Evolutionary conservation across 2,888 invertebrate genomes (phyloP).

Genomic region (Orgyia antiqua): DNA sequence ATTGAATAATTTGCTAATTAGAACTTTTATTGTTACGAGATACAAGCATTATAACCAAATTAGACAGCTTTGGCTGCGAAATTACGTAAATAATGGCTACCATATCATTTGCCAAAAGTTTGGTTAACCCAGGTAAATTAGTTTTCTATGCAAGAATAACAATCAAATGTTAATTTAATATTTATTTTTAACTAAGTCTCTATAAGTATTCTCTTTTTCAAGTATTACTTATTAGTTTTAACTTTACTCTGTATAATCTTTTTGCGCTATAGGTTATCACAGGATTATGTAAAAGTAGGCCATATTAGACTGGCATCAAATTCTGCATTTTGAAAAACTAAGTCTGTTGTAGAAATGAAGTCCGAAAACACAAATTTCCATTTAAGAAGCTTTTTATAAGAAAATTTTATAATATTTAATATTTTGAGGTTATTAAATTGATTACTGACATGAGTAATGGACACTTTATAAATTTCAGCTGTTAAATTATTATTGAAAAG

Average conservation of each 20-base stretch:
- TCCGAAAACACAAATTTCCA: not conserved
- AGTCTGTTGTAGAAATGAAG: not conserved
- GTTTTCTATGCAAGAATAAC: no score
- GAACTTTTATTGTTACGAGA: no score
- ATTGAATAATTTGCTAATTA: no score
- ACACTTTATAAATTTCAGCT: constrained; percentile 49
- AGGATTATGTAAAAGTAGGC: constrained; percentile 48
- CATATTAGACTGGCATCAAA: not conserved
- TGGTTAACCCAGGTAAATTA: constrained; percentile 76
- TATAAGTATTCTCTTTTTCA: no score
- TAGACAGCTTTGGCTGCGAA: constrained; percentile 31
- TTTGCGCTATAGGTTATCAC: constrained; percentile 16
- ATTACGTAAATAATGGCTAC: constrained; percentile 50
- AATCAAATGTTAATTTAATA: no score
- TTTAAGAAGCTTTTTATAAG: not conserved
- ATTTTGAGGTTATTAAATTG: constrained; percentile 37
- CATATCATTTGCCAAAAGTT: constrained; percentile 68
- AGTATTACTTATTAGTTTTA: no score
- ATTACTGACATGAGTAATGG: no score
- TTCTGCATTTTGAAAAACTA: not conserved
- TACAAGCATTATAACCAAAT: not conserved
- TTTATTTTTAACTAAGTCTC: no score
- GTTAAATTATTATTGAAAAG: constrained; percentile 62
- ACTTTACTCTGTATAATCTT: no score
- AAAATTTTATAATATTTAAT: not conserved